These are phyloP conservation scores for Semaprochilodus insignis DNA, from an alignment of 2,797 vertebrate genomes.

Conservation along the genomic window DNA sequence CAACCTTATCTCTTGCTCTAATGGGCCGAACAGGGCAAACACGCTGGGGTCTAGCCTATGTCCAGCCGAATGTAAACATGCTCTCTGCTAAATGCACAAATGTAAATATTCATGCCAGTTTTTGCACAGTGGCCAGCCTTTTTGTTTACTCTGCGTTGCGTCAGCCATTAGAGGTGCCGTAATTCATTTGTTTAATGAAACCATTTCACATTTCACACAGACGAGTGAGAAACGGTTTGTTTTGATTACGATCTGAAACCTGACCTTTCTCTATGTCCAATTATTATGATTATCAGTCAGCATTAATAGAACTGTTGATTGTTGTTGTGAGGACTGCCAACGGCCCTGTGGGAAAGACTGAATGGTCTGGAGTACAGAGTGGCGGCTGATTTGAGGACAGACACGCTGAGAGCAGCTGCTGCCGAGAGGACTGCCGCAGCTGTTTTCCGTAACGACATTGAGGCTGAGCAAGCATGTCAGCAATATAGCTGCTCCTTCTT, in stretches of 20 bases:
- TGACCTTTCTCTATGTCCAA: conserved; percentile 33
- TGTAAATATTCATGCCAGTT: background rate
- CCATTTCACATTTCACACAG: conserved; percentile 20
- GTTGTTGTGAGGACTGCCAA: background rate
- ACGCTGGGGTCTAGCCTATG: background rate
- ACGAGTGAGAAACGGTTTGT: conserved; percentile 2
- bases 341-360: background rate
- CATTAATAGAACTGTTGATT: conserved; percentile 28
- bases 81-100: background rate
- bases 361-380: conserved; percentile 4
- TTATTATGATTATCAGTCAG: conserved; percentile 40
- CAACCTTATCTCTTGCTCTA: background rate
- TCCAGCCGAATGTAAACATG: background rate
- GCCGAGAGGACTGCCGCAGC: background rate
- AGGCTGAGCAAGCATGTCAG: conserved; percentile 26
- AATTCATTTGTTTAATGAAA: conserved; percentile 42
- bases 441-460: conserved; percentile 16
- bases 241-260: conserved; percentile 34
- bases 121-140: background rate
- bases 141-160: conserved; percentile 23
- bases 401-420: conserved; percentile 9
- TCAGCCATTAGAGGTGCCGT: conserved; percentile 10
- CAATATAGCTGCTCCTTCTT: conserved; percentile 12
- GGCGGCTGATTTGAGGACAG: conserved; percentile 10
- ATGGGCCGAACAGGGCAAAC: background rate